phyloP scores from a whole-genome alignment of 2,888 invertebrate species.

The Baronia brevicornis region DNA sequence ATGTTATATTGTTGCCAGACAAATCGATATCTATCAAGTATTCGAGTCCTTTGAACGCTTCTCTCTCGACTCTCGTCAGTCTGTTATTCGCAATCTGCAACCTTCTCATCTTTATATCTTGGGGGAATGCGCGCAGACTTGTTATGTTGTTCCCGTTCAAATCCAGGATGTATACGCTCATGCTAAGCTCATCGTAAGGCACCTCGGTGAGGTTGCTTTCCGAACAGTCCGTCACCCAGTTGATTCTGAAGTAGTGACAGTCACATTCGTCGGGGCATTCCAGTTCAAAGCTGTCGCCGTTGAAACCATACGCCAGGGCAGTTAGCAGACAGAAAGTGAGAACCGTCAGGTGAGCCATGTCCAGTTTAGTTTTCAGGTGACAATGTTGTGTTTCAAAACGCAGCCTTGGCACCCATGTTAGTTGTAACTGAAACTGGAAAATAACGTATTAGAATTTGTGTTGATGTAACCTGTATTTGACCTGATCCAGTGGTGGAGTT shows the following conservation, averaged over 20 bases:
- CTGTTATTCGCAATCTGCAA: slow-evolving; percentile 81
- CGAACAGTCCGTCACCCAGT: slow-evolving; percentile 86
- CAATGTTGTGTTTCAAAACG: slow-evolving; percentile 21
- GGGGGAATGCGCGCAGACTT: slow-evolving; percentile 76
- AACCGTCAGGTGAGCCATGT: slow-evolving; percentile 40
- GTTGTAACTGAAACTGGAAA: slow-evolving; percentile 19
- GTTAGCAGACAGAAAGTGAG: slow-evolving; percentile 40
- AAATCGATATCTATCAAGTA: slow-evolving; percentile 83
- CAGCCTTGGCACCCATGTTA: slow-evolving; percentile 26
- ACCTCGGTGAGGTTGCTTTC: slow-evolving; percentile 82
- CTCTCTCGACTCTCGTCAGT: slow-evolving; percentile 74
- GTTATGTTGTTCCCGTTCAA: slow-evolving; percentile 81
- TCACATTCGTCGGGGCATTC: slow-evolving; percentile 85
- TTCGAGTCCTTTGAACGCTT: slow-evolving; percentile 78
- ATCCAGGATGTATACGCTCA: slow-evolving; percentile 81
- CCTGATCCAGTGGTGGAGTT: too few species aligned
- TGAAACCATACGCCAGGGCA: slow-evolving; percentile 51
- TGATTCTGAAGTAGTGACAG: slow-evolving; percentile 84
- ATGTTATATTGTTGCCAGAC: slow-evolving; percentile 79
- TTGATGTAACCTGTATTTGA: too few species aligned
- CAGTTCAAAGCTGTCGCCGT: slow-evolving; percentile 79
- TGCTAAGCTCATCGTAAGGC: slow-evolving; percentile 80
- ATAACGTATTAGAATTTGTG: slow-evolving; percentile 1
- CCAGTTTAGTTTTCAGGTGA: slow-evolving; percentile 17
- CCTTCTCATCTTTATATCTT: slow-evolving; percentile 80